phyloP scores from a whole-genome alignment of 2,888 invertebrate genomes.

The Dusona sp. region DNA sequence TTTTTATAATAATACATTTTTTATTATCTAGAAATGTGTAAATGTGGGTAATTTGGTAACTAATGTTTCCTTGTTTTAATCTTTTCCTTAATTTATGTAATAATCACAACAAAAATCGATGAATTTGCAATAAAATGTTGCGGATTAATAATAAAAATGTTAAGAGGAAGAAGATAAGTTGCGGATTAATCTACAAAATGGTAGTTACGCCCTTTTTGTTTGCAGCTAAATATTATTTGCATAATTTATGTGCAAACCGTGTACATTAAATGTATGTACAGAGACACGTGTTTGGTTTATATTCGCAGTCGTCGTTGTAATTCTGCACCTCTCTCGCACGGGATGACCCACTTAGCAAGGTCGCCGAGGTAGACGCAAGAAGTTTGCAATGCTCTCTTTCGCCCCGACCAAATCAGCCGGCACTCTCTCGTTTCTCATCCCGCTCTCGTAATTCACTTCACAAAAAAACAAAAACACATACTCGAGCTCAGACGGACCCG shows the following conservation, averaged over 20 bases:
- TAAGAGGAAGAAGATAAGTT: no score
- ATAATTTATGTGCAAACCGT: neutral
- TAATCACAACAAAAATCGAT: no score
- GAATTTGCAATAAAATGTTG: no score
- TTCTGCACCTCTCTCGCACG: constrained; percentile 52
- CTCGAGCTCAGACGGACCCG: neutral
- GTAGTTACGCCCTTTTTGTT: neutral
- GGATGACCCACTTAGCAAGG: constrained; percentile 77
- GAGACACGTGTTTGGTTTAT: constrained; percentile 29
- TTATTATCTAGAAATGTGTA: neutral
- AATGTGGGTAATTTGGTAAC: neutral
- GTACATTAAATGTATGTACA: neutral
- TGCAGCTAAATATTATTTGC: neutral
- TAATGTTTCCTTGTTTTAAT: no score
- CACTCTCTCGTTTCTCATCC: constrained; percentile 53
- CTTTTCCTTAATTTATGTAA: no score
- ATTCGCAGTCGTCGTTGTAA: constrained; percentile 53
- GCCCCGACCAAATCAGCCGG: constrained; percentile 19
- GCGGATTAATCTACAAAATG: no score
- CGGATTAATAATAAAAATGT: no score
- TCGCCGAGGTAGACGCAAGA: constrained; percentile 65
- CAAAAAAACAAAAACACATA: constrained; percentile 4
- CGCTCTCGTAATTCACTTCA: constrained; percentile 34
- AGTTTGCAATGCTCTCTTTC: constrained; percentile 31
- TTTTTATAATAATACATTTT: no score